These are phyloP conservation scores for Chouioia cunea DNA, from an alignment of 2,888 invertebrate genomes.

Conservation along the genomic window DNA sequence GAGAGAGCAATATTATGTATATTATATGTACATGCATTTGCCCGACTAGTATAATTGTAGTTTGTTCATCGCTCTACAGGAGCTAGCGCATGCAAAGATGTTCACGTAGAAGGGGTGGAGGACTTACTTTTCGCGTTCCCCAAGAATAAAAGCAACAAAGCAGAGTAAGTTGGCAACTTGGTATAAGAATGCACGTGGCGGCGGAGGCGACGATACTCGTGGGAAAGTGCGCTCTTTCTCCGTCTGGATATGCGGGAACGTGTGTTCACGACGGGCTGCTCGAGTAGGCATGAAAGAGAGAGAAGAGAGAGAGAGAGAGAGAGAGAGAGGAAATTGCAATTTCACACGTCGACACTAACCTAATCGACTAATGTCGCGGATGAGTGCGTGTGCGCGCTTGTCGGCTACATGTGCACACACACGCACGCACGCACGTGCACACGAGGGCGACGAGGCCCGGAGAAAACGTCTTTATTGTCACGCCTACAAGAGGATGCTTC, in stretches of 20 bases:
- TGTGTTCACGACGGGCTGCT: too few species aligned
- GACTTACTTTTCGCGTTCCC: slow-evolving; percentile 39
- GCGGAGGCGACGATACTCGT: slow-evolving; percentile 11
- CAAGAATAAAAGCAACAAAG: slow-evolving; percentile 17
- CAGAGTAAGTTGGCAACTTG: neutral
- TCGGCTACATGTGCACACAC: neutral
- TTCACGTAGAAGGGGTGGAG: too few species aligned
- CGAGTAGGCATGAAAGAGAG: slow-evolving; percentile 5
- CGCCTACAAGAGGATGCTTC: slow-evolving; percentile 25
- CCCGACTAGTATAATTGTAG: slow-evolving; percentile 24
- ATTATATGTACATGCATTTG: too few species aligned
- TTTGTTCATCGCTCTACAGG: slow-evolving; percentile 30
- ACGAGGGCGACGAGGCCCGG: neutral
- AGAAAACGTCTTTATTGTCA: neutral
- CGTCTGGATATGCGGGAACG: neutral
- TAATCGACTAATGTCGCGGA: slow-evolving; percentile 40
- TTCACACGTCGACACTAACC: slow-evolving; percentile 46
- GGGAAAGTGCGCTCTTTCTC: slow-evolving; percentile 14
- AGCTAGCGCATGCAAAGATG: slow-evolving; percentile 33
- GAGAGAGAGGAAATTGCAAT: slow-evolving; percentile 46
- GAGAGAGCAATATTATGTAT: neutral
- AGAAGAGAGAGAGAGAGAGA: slow-evolving; percentile 19
- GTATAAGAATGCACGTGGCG: neutral
- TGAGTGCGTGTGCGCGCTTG: neutral
- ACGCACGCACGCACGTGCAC: neutral